These are phyloP conservation scores for Anastrepha obliqua DNA, from an alignment of 1,140 invertebrate genomes.

Conservation along the genomic window DNA sequence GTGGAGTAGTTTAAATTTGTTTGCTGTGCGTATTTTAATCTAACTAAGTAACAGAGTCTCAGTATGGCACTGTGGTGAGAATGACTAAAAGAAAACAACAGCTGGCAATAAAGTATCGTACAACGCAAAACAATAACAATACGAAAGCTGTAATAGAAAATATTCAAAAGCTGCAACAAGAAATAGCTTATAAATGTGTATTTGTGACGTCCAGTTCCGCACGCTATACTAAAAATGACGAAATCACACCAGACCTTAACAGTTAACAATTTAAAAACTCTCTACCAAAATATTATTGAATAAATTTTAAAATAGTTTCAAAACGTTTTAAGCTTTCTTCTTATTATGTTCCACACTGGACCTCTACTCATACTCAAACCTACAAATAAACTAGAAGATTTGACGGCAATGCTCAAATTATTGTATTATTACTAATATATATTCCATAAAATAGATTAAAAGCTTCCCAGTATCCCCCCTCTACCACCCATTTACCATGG, in stretches of 20 bases:
- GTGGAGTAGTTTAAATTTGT: too few species aligned
- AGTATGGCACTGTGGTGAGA: background rate
- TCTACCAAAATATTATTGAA: too few species aligned
- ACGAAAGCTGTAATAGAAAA: background rate
- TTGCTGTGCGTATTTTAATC: background rate
- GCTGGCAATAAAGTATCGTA: background rate
- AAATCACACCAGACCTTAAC: constrained; percentile 28
- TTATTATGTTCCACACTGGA: too few species aligned
- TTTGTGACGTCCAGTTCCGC: background rate
- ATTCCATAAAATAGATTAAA: too few species aligned
- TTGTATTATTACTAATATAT: too few species aligned
- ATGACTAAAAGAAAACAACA: constrained; percentile 39
- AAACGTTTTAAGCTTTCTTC: too few species aligned
- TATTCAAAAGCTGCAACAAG: constrained; percentile 1
- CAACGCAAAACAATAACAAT: background rate
- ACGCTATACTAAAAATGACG: background rate
- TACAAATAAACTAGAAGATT: too few species aligned
- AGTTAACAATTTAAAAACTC: background rate
- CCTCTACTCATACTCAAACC: too few species aligned
- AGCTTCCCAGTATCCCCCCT: too few species aligned
- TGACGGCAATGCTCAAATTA: too few species aligned
- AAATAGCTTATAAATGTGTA: background rate
- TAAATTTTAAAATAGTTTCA: too few species aligned
- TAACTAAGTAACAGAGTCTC: constrained; percentile 21
- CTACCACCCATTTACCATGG: too few species aligned